phyloP scores from a whole-genome alignment of 2,888 invertebrate species.

The Scaptomyza cyrtandrae region DNA sequence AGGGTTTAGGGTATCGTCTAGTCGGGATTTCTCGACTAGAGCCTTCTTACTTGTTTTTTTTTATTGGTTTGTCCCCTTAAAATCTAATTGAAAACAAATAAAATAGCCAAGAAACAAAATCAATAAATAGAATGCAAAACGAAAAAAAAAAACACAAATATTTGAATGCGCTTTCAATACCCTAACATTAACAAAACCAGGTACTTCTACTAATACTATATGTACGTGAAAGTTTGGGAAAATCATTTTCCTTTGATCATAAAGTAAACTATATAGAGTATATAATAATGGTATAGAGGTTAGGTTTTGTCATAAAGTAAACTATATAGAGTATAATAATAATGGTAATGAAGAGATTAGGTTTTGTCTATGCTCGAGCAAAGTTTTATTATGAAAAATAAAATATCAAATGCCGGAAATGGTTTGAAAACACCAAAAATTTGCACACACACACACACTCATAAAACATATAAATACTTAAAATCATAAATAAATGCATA shows the following conservation, averaged over 20 bases:
- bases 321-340: no score
- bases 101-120: background rate
- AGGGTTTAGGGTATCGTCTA: no score
- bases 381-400: slow-evolving; percentile 5
- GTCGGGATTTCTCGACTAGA: no score
- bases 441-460: background rate
- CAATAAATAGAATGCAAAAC: background rate
- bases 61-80: slow-evolving; percentile 30
- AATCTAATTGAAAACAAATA: slow-evolving; percentile 37
- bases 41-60: background rate
- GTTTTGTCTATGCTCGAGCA: background rate
- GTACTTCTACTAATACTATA: no score
- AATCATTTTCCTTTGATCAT: no score
- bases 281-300: no score
- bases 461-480: slow-evolving; percentile 34
- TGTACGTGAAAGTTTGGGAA: no score
- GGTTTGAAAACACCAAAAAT: slow-evolving; percentile 39
- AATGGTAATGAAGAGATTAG: no score
- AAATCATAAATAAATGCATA: slow-evolving; percentile 68
- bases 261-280: no score
- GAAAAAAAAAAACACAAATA: background rate
- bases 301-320: no score
- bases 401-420: slow-evolving; percentile 41
- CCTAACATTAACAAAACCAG: background rate
- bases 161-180: background rate